phyloP scores from a whole-genome alignment of 2,888 invertebrate genomes.

The Horisme vitalbata region DNA sequence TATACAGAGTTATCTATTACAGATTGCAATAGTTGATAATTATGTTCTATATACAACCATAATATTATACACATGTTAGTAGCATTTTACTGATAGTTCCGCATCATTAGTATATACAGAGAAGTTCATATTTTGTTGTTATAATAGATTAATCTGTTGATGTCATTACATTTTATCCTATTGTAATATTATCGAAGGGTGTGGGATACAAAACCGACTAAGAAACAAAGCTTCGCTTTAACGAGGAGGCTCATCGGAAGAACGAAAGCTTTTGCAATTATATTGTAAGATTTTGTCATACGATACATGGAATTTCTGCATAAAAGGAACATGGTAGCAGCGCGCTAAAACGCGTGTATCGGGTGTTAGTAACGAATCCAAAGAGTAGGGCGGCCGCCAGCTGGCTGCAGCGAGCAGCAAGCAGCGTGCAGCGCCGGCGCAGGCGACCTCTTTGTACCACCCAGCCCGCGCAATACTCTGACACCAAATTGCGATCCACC shows the following conservation, averaged over 20 bases:
- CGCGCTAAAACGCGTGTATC: slow-evolving; percentile 12
- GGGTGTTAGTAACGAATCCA: slow-evolving; percentile 65
- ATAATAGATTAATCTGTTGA: slow-evolving; percentile 77
- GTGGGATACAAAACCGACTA: slow-evolving; percentile 59
- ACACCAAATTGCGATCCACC: slow-evolving; percentile 26
- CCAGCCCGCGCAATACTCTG: slow-evolving; percentile 17
- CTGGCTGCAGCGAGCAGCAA: slow-evolving; percentile 4
- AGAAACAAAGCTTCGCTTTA: slow-evolving; percentile 63
- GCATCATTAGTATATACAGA: slow-evolving; percentile 58
- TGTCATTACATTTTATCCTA: slow-evolving; percentile 55
- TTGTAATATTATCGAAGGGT: slow-evolving; percentile 58
- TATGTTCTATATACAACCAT: slow-evolving; percentile 60
- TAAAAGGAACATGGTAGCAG: slow-evolving; percentile 44
- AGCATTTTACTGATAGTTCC: slow-evolving; percentile 52
- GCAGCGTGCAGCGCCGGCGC: slow-evolving; percentile 13
- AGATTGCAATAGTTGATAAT: slow-evolving; percentile 63
- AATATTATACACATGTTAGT: slow-evolving; percentile 70
- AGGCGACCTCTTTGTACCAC: slow-evolving; percentile 4
- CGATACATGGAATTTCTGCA: slow-evolving; percentile 55
- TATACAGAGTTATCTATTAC: slow-evolving; percentile 52
- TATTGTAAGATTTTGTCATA: slow-evolving; percentile 56
- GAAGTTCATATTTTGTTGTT: slow-evolving; percentile 71
- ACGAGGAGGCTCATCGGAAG: slow-evolving; percentile 67
- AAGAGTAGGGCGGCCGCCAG: slow-evolving; percentile 44
- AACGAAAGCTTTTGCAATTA: slow-evolving; percentile 58